A percentile compares a stretch with the other conserved stretches of the same genome.
Evolutionary conservation across 2,888 invertebrate species (phyloP).

Genomic region (Microctonus hyperodae): DNA sequence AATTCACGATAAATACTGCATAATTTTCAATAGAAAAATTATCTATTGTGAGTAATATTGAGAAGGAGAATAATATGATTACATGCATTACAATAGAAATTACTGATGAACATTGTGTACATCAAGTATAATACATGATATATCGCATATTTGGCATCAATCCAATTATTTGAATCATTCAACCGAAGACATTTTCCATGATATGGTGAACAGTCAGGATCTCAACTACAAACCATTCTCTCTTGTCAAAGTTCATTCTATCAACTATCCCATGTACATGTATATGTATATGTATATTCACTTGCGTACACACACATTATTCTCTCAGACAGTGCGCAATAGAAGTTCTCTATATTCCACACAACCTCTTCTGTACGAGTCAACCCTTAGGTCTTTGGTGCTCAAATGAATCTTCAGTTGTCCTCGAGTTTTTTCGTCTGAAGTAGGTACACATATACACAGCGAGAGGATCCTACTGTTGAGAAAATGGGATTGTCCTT

Average conservation of each 20-base stretch:
- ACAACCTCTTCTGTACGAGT: neutral
- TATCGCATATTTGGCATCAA: no score
- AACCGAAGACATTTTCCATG: neutral
- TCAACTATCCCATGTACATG: no score
- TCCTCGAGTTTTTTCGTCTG: conserved; percentile 2
- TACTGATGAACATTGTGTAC: no score
- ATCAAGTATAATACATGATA: no score
- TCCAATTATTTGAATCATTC: neutral
- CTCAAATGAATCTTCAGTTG: neutral
- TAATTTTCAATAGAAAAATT: no score
- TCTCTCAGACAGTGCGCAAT: neutral
- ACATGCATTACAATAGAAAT: no score
- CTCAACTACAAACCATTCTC: neutral
- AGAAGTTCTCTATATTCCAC: neutral
- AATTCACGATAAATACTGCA: no score
- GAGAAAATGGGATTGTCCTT: conserved; percentile 39
- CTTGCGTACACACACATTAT: neutral
- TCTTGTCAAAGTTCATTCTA: neutral
- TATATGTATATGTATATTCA: neutral
- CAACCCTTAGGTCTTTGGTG: neutral
- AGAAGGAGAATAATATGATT: no score
- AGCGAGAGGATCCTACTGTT: neutral
- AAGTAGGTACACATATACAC: conserved; percentile 8
- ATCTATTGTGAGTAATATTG: no score
- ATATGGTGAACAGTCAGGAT: neutral